Evolutionary conservation across 1,140 invertebrate genomes (phyloP), one percentile per base, ranked within the genome.

Genomic region (Coenobita brevimanus): DNA sequence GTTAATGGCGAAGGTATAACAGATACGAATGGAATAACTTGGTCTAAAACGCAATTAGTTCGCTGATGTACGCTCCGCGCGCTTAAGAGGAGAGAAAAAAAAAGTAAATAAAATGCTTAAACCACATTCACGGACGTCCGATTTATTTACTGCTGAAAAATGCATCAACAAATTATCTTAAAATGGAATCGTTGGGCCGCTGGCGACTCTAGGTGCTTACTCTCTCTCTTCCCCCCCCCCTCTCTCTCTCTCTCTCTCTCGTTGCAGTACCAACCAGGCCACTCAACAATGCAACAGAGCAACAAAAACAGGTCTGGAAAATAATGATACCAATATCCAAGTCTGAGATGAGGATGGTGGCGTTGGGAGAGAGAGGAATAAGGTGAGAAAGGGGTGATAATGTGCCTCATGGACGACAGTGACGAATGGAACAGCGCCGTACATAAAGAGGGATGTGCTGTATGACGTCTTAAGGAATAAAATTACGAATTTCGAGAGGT

Each of bases 1-100:
- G 57, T 71, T 87, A 87, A 87, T 87, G 84, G 67, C 67, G 46
- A 87, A 87, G 84, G 75, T 79, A 79, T 80, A 80, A 80, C 75
- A 87, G 84, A 87, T 79, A 80, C 76, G 84, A 87, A 87, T 87
- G 76, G 67, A 87, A 87, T 87, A 87, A 69, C 84, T 87, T 67
- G 62, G 71, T 38, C 76, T 80, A 87, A 87, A 69, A 87, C 73
- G 76, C 76, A 87, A 87, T 87, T 87, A 87, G 41, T 43, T 41
- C 36, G 30, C 62, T 87, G 84, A 87, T 87, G 64, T 80, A 79
- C 84, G 64, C n/a, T 43, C 82, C 36, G 33, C 46, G 75, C 57
- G 60, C 60, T 87, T 78, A 54, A 71, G 54, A 87, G 80, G 64
- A 50, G 17, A 50, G 17, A 50, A 50, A 50, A 50, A 50, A 50